phyloP scores from a whole-genome alignment of 2,888 invertebrate genomes.

The Hemicrepidius hirtus region DNA sequence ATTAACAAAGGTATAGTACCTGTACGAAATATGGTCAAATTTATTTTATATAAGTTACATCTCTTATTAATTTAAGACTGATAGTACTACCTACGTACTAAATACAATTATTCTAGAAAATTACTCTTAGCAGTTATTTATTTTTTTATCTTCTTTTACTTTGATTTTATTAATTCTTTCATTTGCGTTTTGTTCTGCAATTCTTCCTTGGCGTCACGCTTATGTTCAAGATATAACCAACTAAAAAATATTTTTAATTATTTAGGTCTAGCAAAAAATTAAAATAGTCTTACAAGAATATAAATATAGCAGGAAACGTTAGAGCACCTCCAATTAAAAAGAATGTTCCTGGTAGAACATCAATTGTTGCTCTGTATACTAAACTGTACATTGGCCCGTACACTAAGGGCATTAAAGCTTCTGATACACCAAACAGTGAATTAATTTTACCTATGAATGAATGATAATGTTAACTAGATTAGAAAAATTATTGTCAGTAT shows the following conservation, averaged over 20 bases:
- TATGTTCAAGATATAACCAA: constrained; percentile 69
- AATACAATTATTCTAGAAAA: no score
- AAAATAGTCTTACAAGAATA: constrained; percentile 64
- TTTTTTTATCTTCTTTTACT: neutral
- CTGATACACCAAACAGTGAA: constrained; percentile 67
- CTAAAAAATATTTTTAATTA: constrained; percentile 63
- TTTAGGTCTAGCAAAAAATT: constrained; percentile 4
- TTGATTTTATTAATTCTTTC: constrained; percentile 12
- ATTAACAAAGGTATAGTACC: no score
- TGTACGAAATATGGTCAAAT: no score
- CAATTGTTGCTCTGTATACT: constrained; percentile 19
- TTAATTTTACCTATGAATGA: constrained; percentile 70
- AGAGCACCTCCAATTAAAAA: constrained; percentile 63
- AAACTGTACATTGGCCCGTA: constrained; percentile 56
- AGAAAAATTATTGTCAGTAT: no score
- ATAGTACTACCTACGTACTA: no score
- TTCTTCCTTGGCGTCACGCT: constrained; percentile 64
- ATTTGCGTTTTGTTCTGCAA: constrained; percentile 57
- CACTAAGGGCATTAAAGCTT: constrained; percentile 65
- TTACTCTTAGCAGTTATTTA: no score
- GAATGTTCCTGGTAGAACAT: constrained; percentile 63
- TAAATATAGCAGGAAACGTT: constrained; percentile 68
- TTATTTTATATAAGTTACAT: no score
- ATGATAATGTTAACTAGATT: no score
- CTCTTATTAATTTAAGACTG: no score